Conservation (phyloP, 2,888 invertebrate species). For the Heliconius hortense region DNA sequence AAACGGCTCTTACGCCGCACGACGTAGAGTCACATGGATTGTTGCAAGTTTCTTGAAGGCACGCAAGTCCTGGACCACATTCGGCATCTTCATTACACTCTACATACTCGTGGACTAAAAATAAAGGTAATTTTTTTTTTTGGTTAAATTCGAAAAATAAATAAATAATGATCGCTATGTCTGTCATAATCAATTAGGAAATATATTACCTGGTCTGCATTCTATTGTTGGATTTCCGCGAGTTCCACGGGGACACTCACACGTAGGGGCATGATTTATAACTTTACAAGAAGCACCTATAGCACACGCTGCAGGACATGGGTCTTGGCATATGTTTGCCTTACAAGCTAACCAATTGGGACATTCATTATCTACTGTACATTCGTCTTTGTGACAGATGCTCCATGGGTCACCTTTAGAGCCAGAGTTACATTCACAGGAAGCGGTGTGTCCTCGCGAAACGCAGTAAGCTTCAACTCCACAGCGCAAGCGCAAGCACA, state of each 20-base stretch:
- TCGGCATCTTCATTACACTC: constrained; percentile 91
- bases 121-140: neutral
- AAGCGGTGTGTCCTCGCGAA: constrained; percentile 89
- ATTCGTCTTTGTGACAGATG: constrained; percentile 90
- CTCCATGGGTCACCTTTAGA: constrained; percentile 90
- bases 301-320: constrained; percentile 93
- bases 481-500: constrained; percentile 90
- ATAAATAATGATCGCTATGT: neutral
- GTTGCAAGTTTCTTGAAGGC: constrained; percentile 89
- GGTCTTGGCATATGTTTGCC: constrained; percentile 89
- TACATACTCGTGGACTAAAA: constrained; percentile 75
- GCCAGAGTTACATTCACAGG: constrained; percentile 89
- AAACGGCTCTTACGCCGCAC: constrained; percentile 90
- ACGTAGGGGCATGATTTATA: constrained; percentile 87
- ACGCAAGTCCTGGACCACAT: constrained; percentile 92
- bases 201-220: constrained; percentile 82
- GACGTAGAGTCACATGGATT: constrained; percentile 91
- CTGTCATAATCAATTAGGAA: neutral
- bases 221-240: constrained; percentile 87
- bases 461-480: constrained; percentile 90
- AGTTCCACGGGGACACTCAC: constrained; percentile 92
- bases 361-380: constrained; percentile 88
- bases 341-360: constrained; percentile 89
- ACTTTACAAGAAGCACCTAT: constrained; percentile 88
- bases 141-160: neutral